phyloP scores from a whole-genome alignment of 1,140 invertebrate species.

The Drosophila lini region DNA sequence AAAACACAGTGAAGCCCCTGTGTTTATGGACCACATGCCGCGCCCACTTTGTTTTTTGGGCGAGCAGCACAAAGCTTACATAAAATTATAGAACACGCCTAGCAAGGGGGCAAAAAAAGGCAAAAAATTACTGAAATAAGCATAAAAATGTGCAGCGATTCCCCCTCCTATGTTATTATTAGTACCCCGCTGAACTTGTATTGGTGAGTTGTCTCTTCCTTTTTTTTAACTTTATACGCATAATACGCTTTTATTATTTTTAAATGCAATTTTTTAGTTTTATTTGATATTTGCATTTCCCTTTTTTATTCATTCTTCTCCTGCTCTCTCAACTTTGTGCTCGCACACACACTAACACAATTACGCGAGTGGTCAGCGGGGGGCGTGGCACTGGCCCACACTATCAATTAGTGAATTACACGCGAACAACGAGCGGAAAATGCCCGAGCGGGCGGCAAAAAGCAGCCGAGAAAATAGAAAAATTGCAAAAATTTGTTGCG shows the following conservation, averaged over 20 bases:
- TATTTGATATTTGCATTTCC: slow-evolving; percentile 54
- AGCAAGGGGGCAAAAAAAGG: slow-evolving; percentile 27
- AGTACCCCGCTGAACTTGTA: slow-evolving; percentile 25
- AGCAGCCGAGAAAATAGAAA: slow-evolving; percentile 70
- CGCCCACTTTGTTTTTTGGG: slow-evolving; percentile 54
- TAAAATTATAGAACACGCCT: slow-evolving; percentile 65
- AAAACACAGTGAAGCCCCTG: slow-evolving; percentile 3
- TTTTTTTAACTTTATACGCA: slow-evolving; percentile 38
- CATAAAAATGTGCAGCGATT: slow-evolving; percentile 54
- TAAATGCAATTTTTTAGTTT: slow-evolving; percentile 67
- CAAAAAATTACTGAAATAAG: slow-evolving; percentile 57
- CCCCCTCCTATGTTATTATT: slow-evolving; percentile 55
- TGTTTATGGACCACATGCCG: slow-evolving; percentile 44
- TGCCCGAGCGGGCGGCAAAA: slow-evolving; percentile 35
- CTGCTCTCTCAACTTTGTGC: slow-evolving; percentile 33
- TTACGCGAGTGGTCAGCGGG: slow-evolving; percentile 52
- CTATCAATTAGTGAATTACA: slow-evolving; percentile 83
- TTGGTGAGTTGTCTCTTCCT: slow-evolving; percentile 9
- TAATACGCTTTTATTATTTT: slow-evolving; percentile 74
- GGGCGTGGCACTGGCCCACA: slow-evolving; percentile 55
- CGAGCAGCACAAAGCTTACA: slow-evolving; percentile 42
- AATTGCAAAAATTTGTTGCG: slow-evolving; percentile 61
- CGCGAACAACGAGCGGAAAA: slow-evolving; percentile 76
- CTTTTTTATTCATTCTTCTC: slow-evolving; percentile 42
- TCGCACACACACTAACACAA: slow-evolving; percentile 67